Percentiles rank a stretch among this genome's conserved stretches.
These are phyloP conservation scores for Clarias magur DNA, from an alignment of 2,113 vertebrate genomes.

Conservation along the genomic window DNA sequence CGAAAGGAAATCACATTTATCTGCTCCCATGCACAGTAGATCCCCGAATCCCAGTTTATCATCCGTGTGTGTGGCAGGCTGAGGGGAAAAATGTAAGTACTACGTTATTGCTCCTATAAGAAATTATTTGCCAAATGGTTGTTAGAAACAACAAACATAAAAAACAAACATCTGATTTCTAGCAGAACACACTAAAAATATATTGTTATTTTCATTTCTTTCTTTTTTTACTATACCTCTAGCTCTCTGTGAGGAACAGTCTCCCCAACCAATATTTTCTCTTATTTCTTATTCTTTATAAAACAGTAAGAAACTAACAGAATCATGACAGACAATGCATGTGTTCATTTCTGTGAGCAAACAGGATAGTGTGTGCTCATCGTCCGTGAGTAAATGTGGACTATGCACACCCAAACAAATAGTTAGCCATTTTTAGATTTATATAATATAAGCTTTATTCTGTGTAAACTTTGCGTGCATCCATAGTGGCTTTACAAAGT, in stretches of 20 bases:
- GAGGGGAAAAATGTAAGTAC: neutral
- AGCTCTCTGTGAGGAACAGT: neutral
- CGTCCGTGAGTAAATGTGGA: neutral
- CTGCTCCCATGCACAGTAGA: neutral
- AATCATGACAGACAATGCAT: neutral
- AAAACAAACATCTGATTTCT: neutral
- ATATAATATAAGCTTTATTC: neutral
- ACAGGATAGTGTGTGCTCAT: neutral
- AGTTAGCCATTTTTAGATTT: neutral
- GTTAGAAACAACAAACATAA: neutral
- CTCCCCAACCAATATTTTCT: neutral
- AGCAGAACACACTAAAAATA: neutral
- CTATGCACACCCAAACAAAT: neutral
- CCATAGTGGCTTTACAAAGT: neutral
- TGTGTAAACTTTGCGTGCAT: neutral
- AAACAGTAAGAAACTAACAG: neutral
- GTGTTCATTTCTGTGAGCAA: neutral
- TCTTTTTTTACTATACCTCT: neutral
- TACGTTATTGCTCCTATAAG: neutral
- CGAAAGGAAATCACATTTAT: neutral
- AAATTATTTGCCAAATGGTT: neutral
- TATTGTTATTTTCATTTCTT: neutral
- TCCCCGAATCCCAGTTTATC: neutral
- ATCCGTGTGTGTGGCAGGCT: neutral
- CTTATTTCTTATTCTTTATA: neutral